Percentiles rank a stretch among this genome's conserved stretches.
Evolutionary conservation across 2,888 invertebrate genomes (phyloP).

Genomic region (Pecten maximus): DNA sequence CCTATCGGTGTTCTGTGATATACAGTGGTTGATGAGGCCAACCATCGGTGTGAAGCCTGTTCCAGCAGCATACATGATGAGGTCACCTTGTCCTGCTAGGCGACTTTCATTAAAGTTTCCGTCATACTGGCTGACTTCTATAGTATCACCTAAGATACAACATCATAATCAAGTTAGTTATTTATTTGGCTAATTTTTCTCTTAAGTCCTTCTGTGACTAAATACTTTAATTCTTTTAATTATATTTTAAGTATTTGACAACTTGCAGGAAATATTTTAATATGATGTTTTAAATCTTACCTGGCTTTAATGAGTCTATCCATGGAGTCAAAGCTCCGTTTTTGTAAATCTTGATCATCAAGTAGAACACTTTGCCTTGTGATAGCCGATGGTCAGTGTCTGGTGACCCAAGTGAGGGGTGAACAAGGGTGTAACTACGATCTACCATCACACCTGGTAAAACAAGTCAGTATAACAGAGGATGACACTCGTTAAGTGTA

Average conservation of each 20-base stretch:
- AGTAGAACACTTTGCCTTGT: slow-evolving; percentile 81
- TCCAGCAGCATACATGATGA: slow-evolving; percentile 89
- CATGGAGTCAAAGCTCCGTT: slow-evolving; percentile 89
- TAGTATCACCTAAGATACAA: slow-evolving; percentile 81
- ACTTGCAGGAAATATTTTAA: no score
- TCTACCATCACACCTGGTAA: slow-evolving; percentile 87
- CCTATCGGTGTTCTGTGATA: slow-evolving; percentile 77
- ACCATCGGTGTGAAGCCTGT: slow-evolving; percentile 96
- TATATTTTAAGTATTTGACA: no score
- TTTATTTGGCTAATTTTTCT: no score
- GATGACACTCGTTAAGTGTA: no score
- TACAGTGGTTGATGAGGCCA: slow-evolving; percentile 88
- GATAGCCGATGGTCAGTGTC: slow-evolving; percentile 79
- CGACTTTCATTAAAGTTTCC: slow-evolving; percentile 70
- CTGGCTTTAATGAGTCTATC: slow-evolving; percentile 81
- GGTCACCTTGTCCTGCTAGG: slow-evolving; percentile 70
- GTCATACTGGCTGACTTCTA: slow-evolving; percentile 83
- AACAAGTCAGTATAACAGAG: no score
- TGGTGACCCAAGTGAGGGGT: slow-evolving; percentile 83
- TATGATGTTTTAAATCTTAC: slow-evolving; percentile 55
- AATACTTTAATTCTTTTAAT: no score
- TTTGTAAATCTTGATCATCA: slow-evolving; percentile 92
- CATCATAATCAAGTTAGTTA: not conserved
- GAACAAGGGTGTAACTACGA: slow-evolving; percentile 92
- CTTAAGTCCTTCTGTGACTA: no score